Evolutionary conservation across 2,113 vertebrate species (phyloP).

Genomic region (Grus americana): DNA sequence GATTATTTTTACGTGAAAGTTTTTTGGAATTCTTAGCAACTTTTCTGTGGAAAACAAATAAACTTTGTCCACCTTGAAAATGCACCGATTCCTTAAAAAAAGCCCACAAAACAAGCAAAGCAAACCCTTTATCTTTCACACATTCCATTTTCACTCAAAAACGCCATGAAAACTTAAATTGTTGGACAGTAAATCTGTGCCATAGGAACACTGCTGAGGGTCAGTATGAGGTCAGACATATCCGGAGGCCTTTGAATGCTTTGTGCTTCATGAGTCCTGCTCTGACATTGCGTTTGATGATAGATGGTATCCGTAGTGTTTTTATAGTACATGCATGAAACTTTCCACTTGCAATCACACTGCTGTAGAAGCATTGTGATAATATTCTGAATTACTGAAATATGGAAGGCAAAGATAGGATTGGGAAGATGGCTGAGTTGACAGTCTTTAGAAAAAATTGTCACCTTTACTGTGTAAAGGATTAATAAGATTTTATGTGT

Average conservation of each 20-base stretch:
- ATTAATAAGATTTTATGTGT: neutral
- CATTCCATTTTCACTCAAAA: neutral
- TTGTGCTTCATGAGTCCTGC: neutral
- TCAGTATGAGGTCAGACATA: conserved; percentile 12
- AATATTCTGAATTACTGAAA: neutral
- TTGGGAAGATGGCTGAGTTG: neutral
- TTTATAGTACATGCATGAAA: neutral
- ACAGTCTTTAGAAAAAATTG: neutral
- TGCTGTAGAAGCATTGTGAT: neutral
- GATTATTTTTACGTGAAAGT: neutral
- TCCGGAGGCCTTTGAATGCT: neutral
- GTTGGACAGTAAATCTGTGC: neutral
- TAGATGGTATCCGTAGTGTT: neutral
- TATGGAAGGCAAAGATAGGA: neutral
- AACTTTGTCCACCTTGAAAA: neutral
- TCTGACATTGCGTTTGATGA: conserved; percentile 1
- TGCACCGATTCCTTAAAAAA: neutral
- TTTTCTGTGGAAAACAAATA: neutral
- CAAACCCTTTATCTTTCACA: neutral
- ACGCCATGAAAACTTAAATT: neutral
- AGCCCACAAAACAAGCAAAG: too few relatives aligned
- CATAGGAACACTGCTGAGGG: neutral
- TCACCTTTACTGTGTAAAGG: neutral
- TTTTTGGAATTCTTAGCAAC: neutral
- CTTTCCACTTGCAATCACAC: neutral